Conservation (phyloP, 2,113 vertebrate species). For the Chiloscyllium plagiosum region DNA sequence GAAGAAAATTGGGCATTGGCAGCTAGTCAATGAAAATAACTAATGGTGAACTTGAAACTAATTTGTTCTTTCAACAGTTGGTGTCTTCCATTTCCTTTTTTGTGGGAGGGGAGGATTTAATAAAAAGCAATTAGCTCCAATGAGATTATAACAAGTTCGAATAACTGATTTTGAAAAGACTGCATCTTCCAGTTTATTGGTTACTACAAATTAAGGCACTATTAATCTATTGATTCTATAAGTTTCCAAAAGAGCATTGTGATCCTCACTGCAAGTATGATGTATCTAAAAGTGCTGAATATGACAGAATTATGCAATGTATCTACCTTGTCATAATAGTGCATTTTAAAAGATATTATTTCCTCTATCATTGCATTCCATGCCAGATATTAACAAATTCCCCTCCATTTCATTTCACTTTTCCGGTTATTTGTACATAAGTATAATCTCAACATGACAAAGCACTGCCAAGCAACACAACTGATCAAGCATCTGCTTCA, state of each 20-base stretch:
- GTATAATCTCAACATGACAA: not conserved
- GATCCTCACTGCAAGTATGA: not conserved
- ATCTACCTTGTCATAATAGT: not conserved
- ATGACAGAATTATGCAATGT: not conserved
- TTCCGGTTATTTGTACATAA: not conserved
- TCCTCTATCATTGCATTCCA: not conserved
- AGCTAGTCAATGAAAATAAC: constrained; percentile 42
- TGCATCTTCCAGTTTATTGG: not conserved
- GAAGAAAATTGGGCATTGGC: constrained; percentile 38
- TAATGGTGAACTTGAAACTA: constrained; percentile 41
- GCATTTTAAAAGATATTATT: not conserved
- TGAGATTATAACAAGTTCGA: constrained; percentile 23
- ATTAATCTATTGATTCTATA: not conserved
- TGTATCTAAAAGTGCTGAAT: not conserved
- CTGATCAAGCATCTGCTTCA: constrained; percentile 3
- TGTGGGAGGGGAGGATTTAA: constrained; percentile 11
- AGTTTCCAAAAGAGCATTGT: not conserved
- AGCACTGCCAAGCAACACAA: not conserved
- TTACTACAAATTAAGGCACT: not conserved
- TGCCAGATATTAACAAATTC: not conserved
- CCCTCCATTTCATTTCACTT: not conserved
- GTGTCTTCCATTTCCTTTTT: constrained; percentile 32
- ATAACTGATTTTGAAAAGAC: not conserved
- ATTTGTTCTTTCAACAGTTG: constrained; percentile 37
- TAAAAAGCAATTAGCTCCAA: constrained; percentile 3